phyloP scores from a whole-genome alignment of 2,113 vertebrate genomes.

The Emydura subglobosa region DNA sequence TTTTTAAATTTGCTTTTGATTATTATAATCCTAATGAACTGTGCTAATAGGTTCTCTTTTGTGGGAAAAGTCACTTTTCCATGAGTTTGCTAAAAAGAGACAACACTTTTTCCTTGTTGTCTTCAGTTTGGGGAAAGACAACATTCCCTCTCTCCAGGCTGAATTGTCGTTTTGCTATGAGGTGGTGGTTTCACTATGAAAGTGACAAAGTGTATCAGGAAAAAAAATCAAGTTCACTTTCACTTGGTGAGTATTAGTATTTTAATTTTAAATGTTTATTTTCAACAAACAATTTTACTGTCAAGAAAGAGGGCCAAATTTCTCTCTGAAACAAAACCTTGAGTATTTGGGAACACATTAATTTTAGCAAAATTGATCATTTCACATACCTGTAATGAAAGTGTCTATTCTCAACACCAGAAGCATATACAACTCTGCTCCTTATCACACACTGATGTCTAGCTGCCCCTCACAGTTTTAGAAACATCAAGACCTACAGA shows the following conservation, averaged over 20 bases:
- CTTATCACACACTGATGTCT: not conserved
- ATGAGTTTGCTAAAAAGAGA: not conserved
- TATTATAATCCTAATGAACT: not conserved
- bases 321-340: not conserved
- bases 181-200: not conserved
- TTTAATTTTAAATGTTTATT: not conserved
- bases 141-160: not conserved
- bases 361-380: not conserved
- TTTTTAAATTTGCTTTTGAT: not conserved
- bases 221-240: not conserved
- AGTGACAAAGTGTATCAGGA: not conserved
- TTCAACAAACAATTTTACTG: not conserved
- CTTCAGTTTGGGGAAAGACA: not conserved
- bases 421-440: not conserved
- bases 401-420: not conserved
- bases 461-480: not conserved
- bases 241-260: not conserved
- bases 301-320: not conserved
- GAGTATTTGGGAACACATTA: not conserved
- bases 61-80: not conserved
- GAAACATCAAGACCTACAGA: not conserved
- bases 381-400: not conserved
- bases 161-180: not conserved
- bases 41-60: not conserved
- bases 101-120: not conserved